phyloP scores from a whole-genome alignment of 2,888 invertebrate species.

The Branchipolynoe longqiensis region DNA sequence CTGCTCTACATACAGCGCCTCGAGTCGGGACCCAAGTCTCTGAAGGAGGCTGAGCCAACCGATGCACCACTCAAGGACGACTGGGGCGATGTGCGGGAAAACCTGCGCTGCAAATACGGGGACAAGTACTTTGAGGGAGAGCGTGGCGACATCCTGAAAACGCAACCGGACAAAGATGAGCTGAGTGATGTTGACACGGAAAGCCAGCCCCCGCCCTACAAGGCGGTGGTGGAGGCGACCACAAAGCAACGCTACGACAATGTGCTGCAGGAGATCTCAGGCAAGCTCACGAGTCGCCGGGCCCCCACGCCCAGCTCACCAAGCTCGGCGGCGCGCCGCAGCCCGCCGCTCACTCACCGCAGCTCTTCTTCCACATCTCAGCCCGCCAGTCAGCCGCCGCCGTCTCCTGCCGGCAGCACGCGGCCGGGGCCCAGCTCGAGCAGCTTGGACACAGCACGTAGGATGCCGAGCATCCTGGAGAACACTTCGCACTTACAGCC shows the following conservation, averaged over 20 bases:
- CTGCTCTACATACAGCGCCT: conserved; percentile 43
- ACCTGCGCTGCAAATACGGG: conserved; percentile 52
- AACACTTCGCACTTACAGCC: not conserved
- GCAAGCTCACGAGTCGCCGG: not conserved
- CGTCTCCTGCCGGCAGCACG: not conserved
- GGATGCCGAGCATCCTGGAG: conserved; percentile 50
- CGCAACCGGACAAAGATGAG: not conserved
- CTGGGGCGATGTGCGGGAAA: conserved; percentile 57
- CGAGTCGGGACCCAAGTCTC: conserved; percentile 41
- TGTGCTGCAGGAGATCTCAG: conserved; percentile 47
- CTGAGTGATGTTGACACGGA: not conserved
- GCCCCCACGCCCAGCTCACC: conserved; percentile 30
- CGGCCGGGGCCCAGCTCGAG: not conserved
- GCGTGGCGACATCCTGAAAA: conserved; percentile 51
- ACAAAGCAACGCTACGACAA: conserved; percentile 48
- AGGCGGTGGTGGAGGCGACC: conserved; percentile 34
- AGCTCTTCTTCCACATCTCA: too few relatives aligned
- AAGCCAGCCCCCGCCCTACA: not conserved
- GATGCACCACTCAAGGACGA: conserved; percentile 38
- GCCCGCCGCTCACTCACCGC: conserved; percentile 21
- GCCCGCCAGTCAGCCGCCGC: not conserved
- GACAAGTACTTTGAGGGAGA: conserved; percentile 59
- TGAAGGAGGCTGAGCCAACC: conserved; percentile 33
- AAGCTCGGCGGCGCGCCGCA: not conserved
- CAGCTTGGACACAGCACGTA: not conserved